Base-by-base conservation (phyloP, 2,113 vertebrate species). In the Cyanoliseus patagonus region DNA sequence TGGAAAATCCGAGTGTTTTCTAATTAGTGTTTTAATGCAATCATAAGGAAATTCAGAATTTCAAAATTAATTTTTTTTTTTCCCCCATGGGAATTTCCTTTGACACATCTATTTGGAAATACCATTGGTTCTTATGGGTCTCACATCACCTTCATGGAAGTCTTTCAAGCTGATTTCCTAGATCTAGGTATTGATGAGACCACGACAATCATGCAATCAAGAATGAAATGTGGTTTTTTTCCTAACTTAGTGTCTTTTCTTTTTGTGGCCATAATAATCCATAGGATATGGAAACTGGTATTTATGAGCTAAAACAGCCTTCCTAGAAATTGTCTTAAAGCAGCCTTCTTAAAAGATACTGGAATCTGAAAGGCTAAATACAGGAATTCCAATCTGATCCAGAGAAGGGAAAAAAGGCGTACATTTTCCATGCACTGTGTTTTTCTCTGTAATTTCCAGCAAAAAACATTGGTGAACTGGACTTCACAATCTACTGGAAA, bases 21-120 rank as follows among this genome's bases (percentile, higher is more conserved):
- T 73, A 39, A 37, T 64, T 37, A 53, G 3, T 44, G 2, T 37
- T 86, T 74, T 73, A 52, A 52, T 62, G 69, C 13, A 62, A 28
- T 53, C 9, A 39, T 42, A 57, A 57, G 6, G 22, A 63, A 57
- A 89, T 57, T 23, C 6, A 14, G 4, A 35, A 27, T 28, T 83
- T 51, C 33, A n/a, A 51, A 37, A 7, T n/a, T 6, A n/a, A n/a
- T n/a, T n/a, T 22, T 53, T 1, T 1, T 31, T 13, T 3, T n/a
- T 59, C 62, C 47, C 8, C 27, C 28, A 31, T 23, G 8, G 12
- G 7, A 68, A 75, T 73, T 69, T 80, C 27, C 33, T 41, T 66
- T 46, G 22, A 11, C 5, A 44, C 8, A 3, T 17, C 47, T 69
- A 23, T 49, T 52, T 84, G 27, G 20, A 61, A 91, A 46, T 39